phyloP scores from a whole-genome alignment of 2,888 invertebrate species.

The Leuctra nigra region DNA sequence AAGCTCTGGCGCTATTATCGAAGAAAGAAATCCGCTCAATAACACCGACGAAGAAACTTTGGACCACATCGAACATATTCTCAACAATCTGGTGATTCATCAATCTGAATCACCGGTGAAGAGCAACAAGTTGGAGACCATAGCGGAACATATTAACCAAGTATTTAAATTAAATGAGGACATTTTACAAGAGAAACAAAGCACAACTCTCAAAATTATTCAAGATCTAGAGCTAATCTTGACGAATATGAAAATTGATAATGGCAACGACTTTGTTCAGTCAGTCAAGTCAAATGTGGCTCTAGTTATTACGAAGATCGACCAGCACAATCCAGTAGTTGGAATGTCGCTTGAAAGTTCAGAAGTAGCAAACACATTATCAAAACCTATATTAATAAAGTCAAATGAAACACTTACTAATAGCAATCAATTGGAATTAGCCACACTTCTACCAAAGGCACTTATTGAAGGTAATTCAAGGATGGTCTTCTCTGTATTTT shows the following conservation, averaged over 20 bases:
- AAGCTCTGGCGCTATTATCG: too few species aligned
- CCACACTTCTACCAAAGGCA: neutral
- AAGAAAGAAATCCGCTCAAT: too few species aligned
- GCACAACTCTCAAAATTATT: neutral
- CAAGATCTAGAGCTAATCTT: neutral
- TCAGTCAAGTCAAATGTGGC: neutral
- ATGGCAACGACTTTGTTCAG: neutral
- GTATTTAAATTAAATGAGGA: neutral
- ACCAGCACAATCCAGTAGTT: too few species aligned
- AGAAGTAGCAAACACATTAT: too few species aligned
- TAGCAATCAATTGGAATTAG: neutral
- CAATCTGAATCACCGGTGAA: neutral
- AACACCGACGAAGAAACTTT: neutral
- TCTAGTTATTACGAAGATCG: neutral
- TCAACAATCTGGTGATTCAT: neutral
- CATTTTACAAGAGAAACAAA: neutral
- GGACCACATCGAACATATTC: neutral
- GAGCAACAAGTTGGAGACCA: neutral
- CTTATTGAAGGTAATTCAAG: conserved; percentile 10
- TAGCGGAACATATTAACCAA: neutral
- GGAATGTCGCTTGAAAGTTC: too few species aligned
- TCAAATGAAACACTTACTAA: too few species aligned
- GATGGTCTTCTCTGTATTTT: conserved; percentile 20
- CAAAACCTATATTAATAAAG: too few species aligned
- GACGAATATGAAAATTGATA: conserved; percentile 4